Evolutionary conservation across 2,113 vertebrate genomes (phyloP).

Genomic region (Cyrtonyx montezumae): DNA sequence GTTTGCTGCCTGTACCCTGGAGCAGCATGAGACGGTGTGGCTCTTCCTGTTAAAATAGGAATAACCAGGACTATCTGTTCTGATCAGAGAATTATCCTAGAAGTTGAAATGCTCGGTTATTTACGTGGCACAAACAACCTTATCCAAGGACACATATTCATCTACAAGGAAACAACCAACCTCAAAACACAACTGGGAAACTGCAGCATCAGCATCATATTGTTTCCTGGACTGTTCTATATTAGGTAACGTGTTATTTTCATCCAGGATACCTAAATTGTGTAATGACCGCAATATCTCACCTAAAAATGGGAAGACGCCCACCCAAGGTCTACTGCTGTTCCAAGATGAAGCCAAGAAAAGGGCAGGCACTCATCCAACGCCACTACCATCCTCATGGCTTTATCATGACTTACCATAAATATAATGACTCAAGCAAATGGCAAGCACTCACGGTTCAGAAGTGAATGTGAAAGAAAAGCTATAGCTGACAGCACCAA

Average conservation of each 20-base stretch:
- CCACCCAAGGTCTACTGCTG: constrained; percentile 28
- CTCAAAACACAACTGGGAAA: constrained; percentile 26
- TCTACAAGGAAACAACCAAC: constrained; percentile 23
- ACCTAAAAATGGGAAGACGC: constrained; percentile 17
- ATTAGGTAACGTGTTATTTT: constrained; percentile 17
- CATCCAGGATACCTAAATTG: constrained; percentile 5
- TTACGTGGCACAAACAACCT: neutral
- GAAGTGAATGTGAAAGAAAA: neutral
- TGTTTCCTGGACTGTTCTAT: constrained; percentile 51
- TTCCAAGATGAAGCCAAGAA: neutral
- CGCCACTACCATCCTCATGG: neutral
- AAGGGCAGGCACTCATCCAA: constrained; percentile 3
- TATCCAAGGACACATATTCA: neutral
- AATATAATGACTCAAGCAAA: neutral
- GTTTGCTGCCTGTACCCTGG: neutral
- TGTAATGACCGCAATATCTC: constrained; percentile 14
- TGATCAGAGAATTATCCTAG: neutral
- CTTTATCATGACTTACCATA: neutral
- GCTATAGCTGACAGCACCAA: neutral
- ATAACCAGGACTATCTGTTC: neutral
- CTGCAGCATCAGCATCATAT: constrained; percentile 29
- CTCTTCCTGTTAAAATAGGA: constrained; percentile 23
- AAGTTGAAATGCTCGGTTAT: neutral
- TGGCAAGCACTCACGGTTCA: neutral
- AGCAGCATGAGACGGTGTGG: neutral